A percentile compares a stretch with the other conserved stretches of the same genome.
Evolutionary conservation across 2,888 invertebrate genomes (phyloP).

Genomic region (Protophormia terraenovae): DNA sequence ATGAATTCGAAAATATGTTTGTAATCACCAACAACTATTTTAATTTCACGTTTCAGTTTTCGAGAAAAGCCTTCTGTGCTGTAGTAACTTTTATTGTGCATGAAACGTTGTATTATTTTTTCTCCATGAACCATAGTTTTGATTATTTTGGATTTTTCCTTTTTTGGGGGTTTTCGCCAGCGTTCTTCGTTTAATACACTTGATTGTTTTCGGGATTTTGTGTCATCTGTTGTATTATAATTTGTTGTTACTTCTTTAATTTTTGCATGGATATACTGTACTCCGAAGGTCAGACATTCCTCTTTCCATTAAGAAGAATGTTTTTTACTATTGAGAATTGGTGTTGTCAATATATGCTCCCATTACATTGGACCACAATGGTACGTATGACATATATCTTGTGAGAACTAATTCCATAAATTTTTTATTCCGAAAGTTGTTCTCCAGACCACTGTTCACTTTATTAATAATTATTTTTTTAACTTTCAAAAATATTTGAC

Average conservation of each 20-base stretch:
- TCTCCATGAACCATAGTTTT: neutral
- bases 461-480: neutral
- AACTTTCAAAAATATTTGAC: neutral
- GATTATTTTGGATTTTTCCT: neutral
- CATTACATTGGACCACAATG: neutral
- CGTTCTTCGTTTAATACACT: neutral
- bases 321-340: neutral
- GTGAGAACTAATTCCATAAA: neutral
- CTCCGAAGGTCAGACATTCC: neutral
- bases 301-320: neutral
- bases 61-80: neutral
- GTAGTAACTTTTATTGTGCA: neutral
- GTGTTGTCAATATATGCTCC: neutral
- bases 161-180: neutral
- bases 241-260: neutral
- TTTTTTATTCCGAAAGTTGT: neutral
- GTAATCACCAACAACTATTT: neutral
- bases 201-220: neutral
- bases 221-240: neutral
- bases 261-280: neutral
- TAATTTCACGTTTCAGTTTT: neutral
- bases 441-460: neutral
- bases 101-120: neutral
- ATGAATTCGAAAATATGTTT: neutral
- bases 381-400: neutral